Percentiles rank a stretch among this genome's conserved stretches.
Conservation (phyloP, 2,113 vertebrate genomes). For the Phaethornis superciliosus region DNA sequence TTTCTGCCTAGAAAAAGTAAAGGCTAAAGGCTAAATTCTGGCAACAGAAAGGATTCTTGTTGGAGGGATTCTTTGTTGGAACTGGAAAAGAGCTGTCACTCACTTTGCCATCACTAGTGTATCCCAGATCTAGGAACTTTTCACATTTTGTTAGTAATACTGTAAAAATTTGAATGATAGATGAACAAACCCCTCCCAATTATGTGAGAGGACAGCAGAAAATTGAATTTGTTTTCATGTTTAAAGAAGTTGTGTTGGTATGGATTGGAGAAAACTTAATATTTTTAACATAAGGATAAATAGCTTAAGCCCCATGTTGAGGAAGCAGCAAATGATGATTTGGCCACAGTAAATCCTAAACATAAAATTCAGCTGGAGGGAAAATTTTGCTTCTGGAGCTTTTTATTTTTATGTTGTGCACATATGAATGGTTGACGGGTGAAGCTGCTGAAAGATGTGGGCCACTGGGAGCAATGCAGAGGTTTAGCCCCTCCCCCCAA, state of each 20-base stretch:
- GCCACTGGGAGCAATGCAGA: not conserved
- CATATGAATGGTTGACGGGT: not conserved
- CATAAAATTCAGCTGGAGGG: not conserved
- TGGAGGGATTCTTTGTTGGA: not conserved
- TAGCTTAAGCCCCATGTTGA: not conserved
- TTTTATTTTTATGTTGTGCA: not conserved
- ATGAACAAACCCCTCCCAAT: not conserved
- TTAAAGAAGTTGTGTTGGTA: not conserved
- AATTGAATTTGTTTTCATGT: not conserved
- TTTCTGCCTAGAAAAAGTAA: not conserved
- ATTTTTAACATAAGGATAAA: not conserved
- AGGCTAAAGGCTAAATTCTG: not conserved
- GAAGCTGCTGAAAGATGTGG: not conserved
- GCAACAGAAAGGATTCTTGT: not conserved
- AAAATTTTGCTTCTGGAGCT: not conserved
- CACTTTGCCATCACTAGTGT: not conserved
- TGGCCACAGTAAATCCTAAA: not conserved
- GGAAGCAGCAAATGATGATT: not conserved
- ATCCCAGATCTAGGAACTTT: not conserved
- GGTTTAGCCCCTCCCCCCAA: no score
- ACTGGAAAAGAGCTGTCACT: not conserved
- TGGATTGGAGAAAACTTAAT: not conserved
- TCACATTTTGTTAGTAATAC: not conserved
- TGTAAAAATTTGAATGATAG: not conserved
- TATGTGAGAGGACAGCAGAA: not conserved